A percentile compares a stretch with the other conserved stretches of the same genome.
Evolutionary conservation across 1,140 invertebrate species (phyloP).

Genomic region (Drosophila yakuba): DNA sequence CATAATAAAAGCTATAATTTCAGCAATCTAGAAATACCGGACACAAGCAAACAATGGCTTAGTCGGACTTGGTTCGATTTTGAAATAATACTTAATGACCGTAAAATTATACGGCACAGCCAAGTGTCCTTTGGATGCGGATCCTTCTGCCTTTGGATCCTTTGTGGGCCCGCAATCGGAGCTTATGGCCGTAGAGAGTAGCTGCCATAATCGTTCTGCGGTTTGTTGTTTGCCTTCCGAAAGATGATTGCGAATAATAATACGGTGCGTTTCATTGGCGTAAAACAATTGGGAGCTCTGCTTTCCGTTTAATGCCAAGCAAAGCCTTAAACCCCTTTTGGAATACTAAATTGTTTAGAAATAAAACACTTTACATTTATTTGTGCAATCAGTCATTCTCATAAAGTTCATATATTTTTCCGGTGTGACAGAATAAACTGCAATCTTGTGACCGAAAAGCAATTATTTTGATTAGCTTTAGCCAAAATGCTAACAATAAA

Average conservation of each 20-base stretch:
- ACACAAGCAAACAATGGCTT: conserved; percentile 69
- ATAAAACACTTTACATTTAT: too few relatives aligned
- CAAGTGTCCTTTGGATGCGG: conserved; percentile 52
- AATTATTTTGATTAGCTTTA: conserved; percentile 45
- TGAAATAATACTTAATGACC: conserved; percentile 81
- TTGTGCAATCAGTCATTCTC: too few relatives aligned
- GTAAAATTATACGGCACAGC: conserved; percentile 76
- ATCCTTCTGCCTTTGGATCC: conserved; percentile 16
- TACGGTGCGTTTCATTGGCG: conserved; percentile 2
- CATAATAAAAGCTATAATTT: conserved; percentile 81
- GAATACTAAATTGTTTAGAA: too few relatives aligned
- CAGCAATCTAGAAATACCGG: conserved; percentile 63
- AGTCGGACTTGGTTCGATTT: conserved; percentile 55
- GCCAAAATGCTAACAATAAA: conserved; percentile 10
- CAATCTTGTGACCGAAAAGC: neutral
- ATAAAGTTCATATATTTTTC: neutral
- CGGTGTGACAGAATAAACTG: neutral
- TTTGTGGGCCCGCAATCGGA: conserved; percentile 22
- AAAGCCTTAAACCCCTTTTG: too few relatives aligned
- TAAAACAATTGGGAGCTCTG: neutral
- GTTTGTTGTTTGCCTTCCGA: conserved; percentile 44
- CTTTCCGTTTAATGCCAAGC: neutral
- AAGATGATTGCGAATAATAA: conserved; percentile 51
- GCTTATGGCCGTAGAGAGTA: conserved; percentile 37
- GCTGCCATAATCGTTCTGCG: conserved; percentile 53